Percentiles rank a stretch among this genome's conserved stretches.
Conservation (phyloP, 2,113 vertebrate species). For the Gopherus evgoodei region DNA sequence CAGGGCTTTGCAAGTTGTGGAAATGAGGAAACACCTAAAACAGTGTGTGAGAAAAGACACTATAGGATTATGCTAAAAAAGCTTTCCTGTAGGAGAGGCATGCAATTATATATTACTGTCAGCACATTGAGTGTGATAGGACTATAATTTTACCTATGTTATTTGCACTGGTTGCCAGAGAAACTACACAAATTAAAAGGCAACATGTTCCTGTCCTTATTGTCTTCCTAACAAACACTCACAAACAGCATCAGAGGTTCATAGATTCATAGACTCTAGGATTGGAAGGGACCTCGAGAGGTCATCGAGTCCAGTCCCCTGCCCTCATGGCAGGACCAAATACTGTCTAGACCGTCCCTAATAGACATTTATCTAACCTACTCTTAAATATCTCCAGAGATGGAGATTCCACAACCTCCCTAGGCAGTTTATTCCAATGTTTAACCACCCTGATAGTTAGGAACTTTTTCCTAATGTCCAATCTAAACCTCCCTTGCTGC, state of each 20-base stretch:
- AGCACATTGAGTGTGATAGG: conserved; percentile 48
- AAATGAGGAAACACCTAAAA: conserved; percentile 55
- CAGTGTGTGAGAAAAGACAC: neutral
- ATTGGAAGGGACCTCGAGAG: too few species aligned
- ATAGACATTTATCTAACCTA: too few species aligned
- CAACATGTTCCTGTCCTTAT: conserved; percentile 43
- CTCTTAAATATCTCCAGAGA: too few species aligned
- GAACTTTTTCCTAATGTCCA: too few species aligned
- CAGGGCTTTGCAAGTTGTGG: conserved; percentile 39
- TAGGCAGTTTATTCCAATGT: too few species aligned
- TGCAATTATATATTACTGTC: conserved; percentile 61
- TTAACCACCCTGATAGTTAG: too few species aligned
- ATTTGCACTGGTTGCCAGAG: conserved; percentile 66
- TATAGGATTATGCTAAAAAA: conserved; percentile 53
- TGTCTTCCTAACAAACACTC: conserved; percentile 56
- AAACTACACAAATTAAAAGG: conserved; percentile 61
- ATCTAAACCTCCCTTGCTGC: too few species aligned
- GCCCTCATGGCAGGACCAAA: too few species aligned
- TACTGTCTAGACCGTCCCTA: too few species aligned
- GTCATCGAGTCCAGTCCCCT: too few species aligned
- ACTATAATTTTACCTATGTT: conserved; percentile 64
- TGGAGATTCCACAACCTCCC: too few species aligned
- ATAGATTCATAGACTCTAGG: too few species aligned
- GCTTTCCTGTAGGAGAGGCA: conserved; percentile 60
- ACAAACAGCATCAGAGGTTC: conserved; percentile 10